A percentile compares a stretch with the other conserved stretches of the same genome.
phyloP scores from a whole-genome alignment of 1,140 invertebrate genomes.

The Melipona quadrifasciata region DNA sequence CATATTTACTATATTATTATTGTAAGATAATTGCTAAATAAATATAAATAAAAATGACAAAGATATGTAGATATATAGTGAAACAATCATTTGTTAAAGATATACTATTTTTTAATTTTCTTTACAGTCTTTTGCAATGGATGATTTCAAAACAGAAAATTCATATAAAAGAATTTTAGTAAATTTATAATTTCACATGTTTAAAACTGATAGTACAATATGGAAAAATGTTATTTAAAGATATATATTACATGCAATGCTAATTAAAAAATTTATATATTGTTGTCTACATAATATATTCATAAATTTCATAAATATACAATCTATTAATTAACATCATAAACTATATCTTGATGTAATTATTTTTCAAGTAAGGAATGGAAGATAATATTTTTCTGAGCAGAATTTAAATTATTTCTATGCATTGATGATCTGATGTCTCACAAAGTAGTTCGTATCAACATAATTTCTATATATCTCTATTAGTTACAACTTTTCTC shows the following conservation, averaged over 20 bases:
- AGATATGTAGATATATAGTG: background rate
- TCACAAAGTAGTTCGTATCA: background rate
- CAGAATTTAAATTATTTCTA: slow-evolving; percentile 29
- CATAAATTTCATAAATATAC: slow-evolving; percentile 50
- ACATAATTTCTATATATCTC: slow-evolving; percentile 19
- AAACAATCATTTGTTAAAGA: background rate
- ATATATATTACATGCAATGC: slow-evolving; percentile 11
- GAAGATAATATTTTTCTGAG: slow-evolving; percentile 42
- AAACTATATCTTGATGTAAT: slow-evolving; percentile 38
- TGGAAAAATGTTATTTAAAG: slow-evolving; percentile 21
- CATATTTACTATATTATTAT: background rate
- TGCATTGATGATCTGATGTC: slow-evolving; percentile 20
- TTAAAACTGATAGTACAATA: slow-evolving; percentile 9
- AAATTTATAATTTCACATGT: slow-evolving; percentile 20
- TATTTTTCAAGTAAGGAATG: slow-evolving; percentile 31
- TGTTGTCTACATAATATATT: slow-evolving; percentile 47
- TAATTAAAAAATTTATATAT: slow-evolving; percentile 32
- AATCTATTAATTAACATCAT: slow-evolving; percentile 45
- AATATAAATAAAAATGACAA: slow-evolving; percentile 8
- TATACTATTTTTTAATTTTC: background rate
- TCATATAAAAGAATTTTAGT: background rate
- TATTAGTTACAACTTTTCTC: slow-evolving; percentile 6
- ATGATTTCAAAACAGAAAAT: background rate
- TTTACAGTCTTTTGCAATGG: background rate
- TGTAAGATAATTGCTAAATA: slow-evolving; percentile 13